phyloP scores from a whole-genome alignment of 1,140 invertebrate species.

The Drosophila pandora region DNA sequence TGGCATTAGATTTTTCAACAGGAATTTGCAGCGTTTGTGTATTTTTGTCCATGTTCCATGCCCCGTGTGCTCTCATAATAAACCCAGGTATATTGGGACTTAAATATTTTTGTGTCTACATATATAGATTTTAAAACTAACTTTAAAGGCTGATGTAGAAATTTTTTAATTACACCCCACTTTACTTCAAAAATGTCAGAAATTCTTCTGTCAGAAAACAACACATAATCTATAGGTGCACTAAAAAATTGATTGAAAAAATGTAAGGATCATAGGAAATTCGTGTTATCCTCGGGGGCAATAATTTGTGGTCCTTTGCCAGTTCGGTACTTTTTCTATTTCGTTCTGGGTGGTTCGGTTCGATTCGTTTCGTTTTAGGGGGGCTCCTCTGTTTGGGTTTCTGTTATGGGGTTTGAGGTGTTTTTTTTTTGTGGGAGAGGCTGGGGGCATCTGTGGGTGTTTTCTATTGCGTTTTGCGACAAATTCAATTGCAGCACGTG shows the following conservation, averaged over 20 bases:
- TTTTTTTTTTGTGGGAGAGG: neutral
- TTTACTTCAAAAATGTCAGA: neutral
- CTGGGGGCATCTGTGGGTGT: slow-evolving; percentile 57
- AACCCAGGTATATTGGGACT: slow-evolving; percentile 11
- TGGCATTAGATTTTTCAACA: slow-evolving; percentile 77
- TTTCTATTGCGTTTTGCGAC: slow-evolving; percentile 78
- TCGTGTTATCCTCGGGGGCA: slow-evolving; percentile 14
- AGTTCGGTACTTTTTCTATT: slow-evolving; percentile 19
- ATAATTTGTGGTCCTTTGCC: slow-evolving; percentile 19
- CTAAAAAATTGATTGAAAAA: neutral
- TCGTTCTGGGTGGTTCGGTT: slow-evolving; percentile 13
- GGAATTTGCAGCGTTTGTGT: slow-evolving; percentile 71
- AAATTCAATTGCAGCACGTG: slow-evolving; percentile 80
- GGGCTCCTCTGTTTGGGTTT: neutral
- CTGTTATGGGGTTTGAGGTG: neutral
- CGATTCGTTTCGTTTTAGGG: neutral
- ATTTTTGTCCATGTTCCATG: slow-evolving; percentile 52
- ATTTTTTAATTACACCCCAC: neutral
- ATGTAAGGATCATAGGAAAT: slow-evolving; percentile 30
- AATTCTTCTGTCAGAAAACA: neutral
- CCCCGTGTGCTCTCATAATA: slow-evolving; percentile 8
- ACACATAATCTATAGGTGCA: neutral
- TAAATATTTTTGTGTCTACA: neutral
- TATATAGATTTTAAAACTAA: neutral
- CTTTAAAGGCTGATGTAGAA: no score